These are phyloP conservation scores for Stegastes partitus DNA, from an alignment of 2,113 vertebrate genomes.

Conservation along the genomic window DNA sequence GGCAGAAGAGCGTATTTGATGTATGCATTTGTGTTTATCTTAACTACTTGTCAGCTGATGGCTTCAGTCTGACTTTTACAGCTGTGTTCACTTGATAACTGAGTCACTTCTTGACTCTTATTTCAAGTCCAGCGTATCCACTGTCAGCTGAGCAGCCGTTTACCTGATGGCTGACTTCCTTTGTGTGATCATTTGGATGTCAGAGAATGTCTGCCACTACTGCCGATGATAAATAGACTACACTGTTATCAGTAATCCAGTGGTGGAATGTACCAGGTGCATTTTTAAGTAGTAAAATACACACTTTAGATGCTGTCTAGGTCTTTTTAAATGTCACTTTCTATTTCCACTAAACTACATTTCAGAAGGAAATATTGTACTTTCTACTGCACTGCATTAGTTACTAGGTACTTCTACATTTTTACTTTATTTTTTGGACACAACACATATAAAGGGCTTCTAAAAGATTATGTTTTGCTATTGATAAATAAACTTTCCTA, in stretches of 20 bases:
- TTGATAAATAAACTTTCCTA: no score
- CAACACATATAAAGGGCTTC: no score
- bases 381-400: no score
- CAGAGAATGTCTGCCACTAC: slow-evolving; percentile 19
- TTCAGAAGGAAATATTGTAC: no score
- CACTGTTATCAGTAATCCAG: slow-evolving; percentile 1
- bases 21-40: slow-evolving; percentile 12
- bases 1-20: slow-evolving; percentile 8
- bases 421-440: no score
- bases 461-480: no score
- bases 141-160: slow-evolving; percentile 12
- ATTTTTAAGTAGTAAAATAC: no score
- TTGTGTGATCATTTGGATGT: slow-evolving; percentile 3
- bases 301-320: no score
- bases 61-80: slow-evolving; percentile 13
- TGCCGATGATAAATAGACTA: slow-evolving; percentile 12
- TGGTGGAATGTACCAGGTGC: no score
- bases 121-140: slow-evolving; percentile 6
- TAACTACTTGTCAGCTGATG: slow-evolving; percentile 21
- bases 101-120: slow-evolving; percentile 18
- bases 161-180: slow-evolving; percentile 40
- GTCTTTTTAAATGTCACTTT: no score
- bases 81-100: slow-evolving; percentile 12
- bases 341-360: no score
- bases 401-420: no score